Evolutionary conservation across 2,797 vertebrate species (phyloP).

Genomic region (Melanotaenia boesemani): DNA sequence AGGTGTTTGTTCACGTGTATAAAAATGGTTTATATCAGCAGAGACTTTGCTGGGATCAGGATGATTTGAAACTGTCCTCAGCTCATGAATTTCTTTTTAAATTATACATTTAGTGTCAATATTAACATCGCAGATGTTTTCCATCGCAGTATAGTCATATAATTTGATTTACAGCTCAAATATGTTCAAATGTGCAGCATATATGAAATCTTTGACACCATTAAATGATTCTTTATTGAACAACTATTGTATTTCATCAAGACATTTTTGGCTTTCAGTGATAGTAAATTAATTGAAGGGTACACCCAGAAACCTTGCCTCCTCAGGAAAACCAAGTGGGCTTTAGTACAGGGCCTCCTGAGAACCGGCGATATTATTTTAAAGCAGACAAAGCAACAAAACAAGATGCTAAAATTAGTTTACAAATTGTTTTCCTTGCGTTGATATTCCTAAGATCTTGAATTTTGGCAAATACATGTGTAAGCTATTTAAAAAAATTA

Average conservation of each 20-base stretch:
- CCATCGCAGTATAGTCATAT: not conserved
- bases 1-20: not conserved
- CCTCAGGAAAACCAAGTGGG: not conserved
- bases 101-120: not conserved
- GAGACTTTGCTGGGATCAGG: not conserved
- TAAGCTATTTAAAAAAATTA: not conserved
- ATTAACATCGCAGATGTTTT: not conserved
- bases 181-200: not conserved
- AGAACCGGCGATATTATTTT: too few relatives aligned
- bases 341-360: not conserved
- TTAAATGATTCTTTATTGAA: not conserved
- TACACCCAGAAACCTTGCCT: not conserved
- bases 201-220: not conserved
- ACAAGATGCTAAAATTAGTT: not conserved
- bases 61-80: not conserved
- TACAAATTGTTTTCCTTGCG: not conserved
- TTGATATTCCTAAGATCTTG: not conserved
- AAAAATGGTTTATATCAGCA: not conserved
- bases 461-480: not conserved
- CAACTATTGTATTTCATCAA: not conserved
- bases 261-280: not conserved
- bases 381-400: too few relatives aligned
- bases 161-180: not conserved
- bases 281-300: constrained; percentile 4
- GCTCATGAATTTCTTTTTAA: not conserved